A percentile compares a stretch with the other conserved stretches of the same genome.
phyloP scores from a whole-genome alignment of 2,888 invertebrate genomes.

The Oeneis ivallda region DNA sequence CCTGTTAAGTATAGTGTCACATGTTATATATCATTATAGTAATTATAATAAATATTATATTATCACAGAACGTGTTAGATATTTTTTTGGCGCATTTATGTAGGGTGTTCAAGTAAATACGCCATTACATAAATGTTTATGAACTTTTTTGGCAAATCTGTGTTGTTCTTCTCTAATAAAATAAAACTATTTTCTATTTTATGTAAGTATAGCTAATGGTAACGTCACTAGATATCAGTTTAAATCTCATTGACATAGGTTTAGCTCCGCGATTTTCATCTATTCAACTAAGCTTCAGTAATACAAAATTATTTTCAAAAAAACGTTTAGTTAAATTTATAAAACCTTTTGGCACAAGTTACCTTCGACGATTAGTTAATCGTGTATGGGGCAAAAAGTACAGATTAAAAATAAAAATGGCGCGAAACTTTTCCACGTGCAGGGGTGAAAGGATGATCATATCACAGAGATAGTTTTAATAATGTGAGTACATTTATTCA shows the following conservation, averaged over 20 bases:
- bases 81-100: too few relatives aligned
- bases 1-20: too few relatives aligned
- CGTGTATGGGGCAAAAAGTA: neutral
- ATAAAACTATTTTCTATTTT: too few relatives aligned
- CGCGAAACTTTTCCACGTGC: constrained; percentile 48
- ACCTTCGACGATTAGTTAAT: neutral
- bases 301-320: constrained; percentile 3
- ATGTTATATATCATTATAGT: too few relatives aligned
- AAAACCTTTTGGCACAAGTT: constrained; percentile 37
- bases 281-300: neutral
- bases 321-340: too few relatives aligned
- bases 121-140: too few relatives aligned
- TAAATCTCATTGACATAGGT: neutral
- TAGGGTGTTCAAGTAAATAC: too few relatives aligned
- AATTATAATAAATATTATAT: too few relatives aligned
- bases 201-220: too few relatives aligned
- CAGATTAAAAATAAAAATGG: constrained; percentile 19
- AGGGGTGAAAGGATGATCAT: constrained; percentile 53
- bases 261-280: neutral
- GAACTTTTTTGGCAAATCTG: too few relatives aligned
- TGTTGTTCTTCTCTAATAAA: too few relatives aligned
- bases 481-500: constrained; percentile 38
- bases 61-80: neutral
- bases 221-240: too few relatives aligned
- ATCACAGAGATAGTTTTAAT: constrained; percentile 62